These are phyloP conservation scores for Neotragus pygmaeus DNA, from an alignment of 2,113 vertebrate species.

Conservation along the genomic window DNA sequence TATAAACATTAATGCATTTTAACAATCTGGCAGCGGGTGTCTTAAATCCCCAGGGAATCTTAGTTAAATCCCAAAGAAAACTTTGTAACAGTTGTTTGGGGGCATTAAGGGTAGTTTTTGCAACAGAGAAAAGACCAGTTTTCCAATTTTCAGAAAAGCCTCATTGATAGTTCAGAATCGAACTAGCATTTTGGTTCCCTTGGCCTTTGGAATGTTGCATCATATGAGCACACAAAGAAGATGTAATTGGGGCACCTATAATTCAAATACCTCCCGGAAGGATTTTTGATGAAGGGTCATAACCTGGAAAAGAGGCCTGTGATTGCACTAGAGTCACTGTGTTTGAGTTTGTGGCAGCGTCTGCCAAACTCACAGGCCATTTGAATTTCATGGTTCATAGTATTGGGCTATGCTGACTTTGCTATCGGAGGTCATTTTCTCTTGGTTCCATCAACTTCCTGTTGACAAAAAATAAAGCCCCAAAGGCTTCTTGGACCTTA, in stretches of 20 bases:
- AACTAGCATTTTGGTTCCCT: background rate
- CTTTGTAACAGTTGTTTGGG: conserved; percentile 56
- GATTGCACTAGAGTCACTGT: background rate
- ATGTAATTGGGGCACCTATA: background rate
- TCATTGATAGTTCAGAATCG: conserved; percentile 9
- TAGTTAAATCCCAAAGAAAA: conserved; percentile 67
- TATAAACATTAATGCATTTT: conserved; percentile 69
- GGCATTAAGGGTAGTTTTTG: conserved; percentile 26
- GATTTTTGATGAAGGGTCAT: conserved; percentile 12
- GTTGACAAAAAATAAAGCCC: background rate
- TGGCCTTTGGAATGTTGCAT: conserved; percentile 37
- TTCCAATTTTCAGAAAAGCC: conserved; percentile 32
- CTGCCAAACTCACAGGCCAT: conserved; percentile 18
- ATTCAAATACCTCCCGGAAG: conserved; percentile 24
- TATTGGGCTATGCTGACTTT: background rate
- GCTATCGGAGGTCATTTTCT: background rate
- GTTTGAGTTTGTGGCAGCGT: background rate
- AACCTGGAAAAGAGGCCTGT: conserved; percentile 34
- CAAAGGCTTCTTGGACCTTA: conserved; percentile 39
- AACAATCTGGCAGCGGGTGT: conserved; percentile 60
- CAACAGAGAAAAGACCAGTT: conserved; percentile 40
- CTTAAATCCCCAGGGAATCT: conserved; percentile 69
- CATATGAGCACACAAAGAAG: conserved; percentile 44
- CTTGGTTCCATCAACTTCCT: conserved; percentile 34
- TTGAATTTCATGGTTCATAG: conserved; percentile 30